Base-by-base conservation (phyloP, 2,888 invertebrate species). In the Mesorhabditis spiculigera region DNA sequence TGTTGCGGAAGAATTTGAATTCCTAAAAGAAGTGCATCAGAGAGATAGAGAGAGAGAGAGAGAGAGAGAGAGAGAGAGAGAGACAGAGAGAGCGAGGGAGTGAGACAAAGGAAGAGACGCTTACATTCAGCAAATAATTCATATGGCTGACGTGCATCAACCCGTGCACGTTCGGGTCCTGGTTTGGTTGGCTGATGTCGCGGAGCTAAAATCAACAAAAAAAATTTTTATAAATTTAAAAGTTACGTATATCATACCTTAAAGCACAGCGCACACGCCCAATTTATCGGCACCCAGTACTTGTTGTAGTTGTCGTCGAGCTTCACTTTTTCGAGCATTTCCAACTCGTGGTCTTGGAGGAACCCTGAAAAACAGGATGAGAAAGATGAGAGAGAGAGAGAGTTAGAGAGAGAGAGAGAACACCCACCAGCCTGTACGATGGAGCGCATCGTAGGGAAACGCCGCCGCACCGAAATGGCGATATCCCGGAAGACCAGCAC, bases 231-330 rank as follows among this genome's bases (percentile, higher is more conserved):
- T n/a, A n/a, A n/a, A n/a, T n/a, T n/a, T n/a, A n/a, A n/a, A n/a
- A n/a, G n/a, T n/a, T n/a, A n/a, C n/a, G n/a, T n/a, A n/a, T n/a
- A 50, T 50, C 58, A 2, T 50, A 50, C 58, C 58, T 50, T n/a
- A 2, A 50, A 50, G n/a, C 58, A 50, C 5, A 81, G 58, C 3
- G 75, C 50, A 64, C 69, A 80, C 4, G 71, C 72, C 80, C 80
- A 80, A 66, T 80, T 79, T 43, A 77, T 73, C 4, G 80, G 80
- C 50, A 80, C 66, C 80, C 80, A 80, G 66, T 80, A 81, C 67
- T 77, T 79, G 63, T 72, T 72, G 65, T 76, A 80, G 45, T 50
- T 50, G 8, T 50, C 58, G n/a, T 71, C 74, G 58, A 72, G 73
- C 16, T 72, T 71, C 28, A 72, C 72, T 43, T 71, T 71, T 28